A percentile compares a stretch with the other conserved stretches of the same genome.
phyloP scores from a whole-genome alignment of 2,797 vertebrate genomes.

The Pangasius larnaudii region DNA sequence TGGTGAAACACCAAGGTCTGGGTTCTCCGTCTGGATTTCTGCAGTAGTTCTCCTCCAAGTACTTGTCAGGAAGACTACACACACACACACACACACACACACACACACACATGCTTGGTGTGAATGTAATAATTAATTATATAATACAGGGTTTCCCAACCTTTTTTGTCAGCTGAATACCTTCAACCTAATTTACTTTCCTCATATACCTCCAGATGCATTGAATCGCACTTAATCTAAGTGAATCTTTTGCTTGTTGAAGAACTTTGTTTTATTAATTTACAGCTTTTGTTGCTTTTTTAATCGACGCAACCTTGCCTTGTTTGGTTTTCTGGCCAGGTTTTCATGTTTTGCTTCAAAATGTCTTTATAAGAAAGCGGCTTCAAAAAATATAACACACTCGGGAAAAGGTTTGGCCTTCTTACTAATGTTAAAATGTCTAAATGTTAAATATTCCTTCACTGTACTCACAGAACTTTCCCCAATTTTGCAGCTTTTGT shows the following conservation, averaged over 20 bases:
- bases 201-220: neutral
- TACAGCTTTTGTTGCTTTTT: neutral
- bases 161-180: neutral
- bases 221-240: neutral
- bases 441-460: neutral
- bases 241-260: neutral
- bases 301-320: neutral
- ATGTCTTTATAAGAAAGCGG: neutral
- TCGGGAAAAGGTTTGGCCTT: no score
- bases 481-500: neutral
- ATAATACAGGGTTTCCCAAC: neutral
- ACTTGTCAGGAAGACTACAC: slow-evolving; percentile 87
- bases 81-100: neutral
- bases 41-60: slow-evolving; percentile 90
- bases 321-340: neutral
- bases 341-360: neutral
- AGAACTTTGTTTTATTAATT: neutral
- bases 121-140: neutral
- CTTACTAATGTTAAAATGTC: no score
- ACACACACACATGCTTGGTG: no score
- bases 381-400: neutral
- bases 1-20: slow-evolving; percentile 93
- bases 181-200: neutral
- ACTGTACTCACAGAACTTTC: neutral
- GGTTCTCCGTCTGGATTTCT: slow-evolving; percentile 95